Conservation (phyloP, 2,797 vertebrate genomes). For the Distichodus sexfasciatus region DNA sequence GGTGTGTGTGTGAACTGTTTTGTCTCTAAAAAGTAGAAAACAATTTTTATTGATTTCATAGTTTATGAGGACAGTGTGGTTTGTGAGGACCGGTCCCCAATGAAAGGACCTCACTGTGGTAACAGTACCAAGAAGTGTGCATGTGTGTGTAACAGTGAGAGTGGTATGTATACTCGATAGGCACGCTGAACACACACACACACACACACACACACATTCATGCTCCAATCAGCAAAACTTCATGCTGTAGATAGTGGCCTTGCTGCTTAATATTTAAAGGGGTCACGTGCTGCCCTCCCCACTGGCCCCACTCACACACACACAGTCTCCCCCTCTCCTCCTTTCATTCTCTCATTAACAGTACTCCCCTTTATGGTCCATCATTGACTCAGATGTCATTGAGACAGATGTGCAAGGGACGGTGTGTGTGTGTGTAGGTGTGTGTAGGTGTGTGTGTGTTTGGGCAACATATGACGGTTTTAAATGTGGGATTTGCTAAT, state of each 20-base stretch:
- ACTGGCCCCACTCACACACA: constrained; percentile 20
- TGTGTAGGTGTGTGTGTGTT: not conserved
- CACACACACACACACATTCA: constrained; percentile 4
- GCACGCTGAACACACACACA: not conserved
- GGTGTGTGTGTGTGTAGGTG: not conserved
- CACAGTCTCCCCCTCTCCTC: constrained; percentile 2
- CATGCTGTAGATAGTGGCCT: constrained; percentile 52
- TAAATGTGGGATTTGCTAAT: not conserved
- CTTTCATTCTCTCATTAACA: constrained; percentile 41
- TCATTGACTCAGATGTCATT: constrained; percentile 13
- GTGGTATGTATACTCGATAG: not conserved
- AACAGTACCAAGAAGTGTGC: no score
- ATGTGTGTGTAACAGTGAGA: not conserved
- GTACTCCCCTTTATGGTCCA: constrained; percentile 16
- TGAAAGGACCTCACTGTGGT: no score
- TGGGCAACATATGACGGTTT: not conserved
- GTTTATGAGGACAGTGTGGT: no score
- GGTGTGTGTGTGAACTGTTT: no score
- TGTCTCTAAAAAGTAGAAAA: no score
- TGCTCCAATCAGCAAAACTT: constrained; percentile 42
- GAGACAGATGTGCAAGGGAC: constrained; percentile 8
- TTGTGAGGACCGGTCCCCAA: no score
- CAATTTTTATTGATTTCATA: no score
- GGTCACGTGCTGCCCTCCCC: constrained; percentile 59
- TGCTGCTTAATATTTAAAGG: constrained; percentile 69